Percentiles rank a stretch among this genome's conserved stretches.
phyloP scores from a whole-genome alignment of 2,797 vertebrate species.

The Astyanax mexicanus region DNA sequence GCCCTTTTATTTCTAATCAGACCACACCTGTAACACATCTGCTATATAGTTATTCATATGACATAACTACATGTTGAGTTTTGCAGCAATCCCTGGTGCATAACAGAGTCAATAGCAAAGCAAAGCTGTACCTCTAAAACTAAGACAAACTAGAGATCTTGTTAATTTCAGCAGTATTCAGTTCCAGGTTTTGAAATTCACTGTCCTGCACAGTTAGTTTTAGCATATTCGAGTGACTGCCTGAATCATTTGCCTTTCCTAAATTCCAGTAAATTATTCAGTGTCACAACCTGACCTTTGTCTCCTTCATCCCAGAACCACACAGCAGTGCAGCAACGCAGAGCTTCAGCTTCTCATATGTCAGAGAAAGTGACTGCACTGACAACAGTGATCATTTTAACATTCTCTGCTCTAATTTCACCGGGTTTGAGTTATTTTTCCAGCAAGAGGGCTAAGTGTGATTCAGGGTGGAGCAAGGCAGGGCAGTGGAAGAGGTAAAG shows the following conservation, averaged over 20 bases:
- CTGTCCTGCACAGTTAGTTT: background rate
- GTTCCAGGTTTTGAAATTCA: too few relatives aligned
- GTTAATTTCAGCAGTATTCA: too few relatives aligned
- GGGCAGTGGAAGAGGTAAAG: too few relatives aligned
- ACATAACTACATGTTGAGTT: too few relatives aligned
- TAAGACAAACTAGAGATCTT: too few relatives aligned
- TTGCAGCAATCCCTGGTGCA: too few relatives aligned
- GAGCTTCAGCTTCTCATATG: background rate
- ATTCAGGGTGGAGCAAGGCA: too few relatives aligned
- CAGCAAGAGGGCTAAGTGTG: background rate
- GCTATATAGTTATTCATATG: too few relatives aligned
- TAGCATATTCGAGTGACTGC: background rate
- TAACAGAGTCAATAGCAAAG: too few relatives aligned
- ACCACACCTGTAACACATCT: too few relatives aligned
- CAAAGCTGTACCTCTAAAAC: too few relatives aligned
- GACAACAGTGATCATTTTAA: background rate
- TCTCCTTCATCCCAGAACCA: slow-evolving; percentile 9
- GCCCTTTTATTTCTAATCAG: too few relatives aligned
- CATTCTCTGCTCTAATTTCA: background rate
- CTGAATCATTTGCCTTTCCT: background rate
- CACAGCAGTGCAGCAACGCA: background rate
- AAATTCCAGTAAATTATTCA: slow-evolving; percentile 38
- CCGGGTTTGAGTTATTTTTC: background rate
- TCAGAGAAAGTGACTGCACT: background rate
- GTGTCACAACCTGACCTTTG: slow-evolving; percentile 3